A percentile compares a stretch with the other conserved stretches of the same genome.
phyloP scores from a whole-genome alignment of 2,888 invertebrate species.

The Dastarcus helophoroides region DNA sequence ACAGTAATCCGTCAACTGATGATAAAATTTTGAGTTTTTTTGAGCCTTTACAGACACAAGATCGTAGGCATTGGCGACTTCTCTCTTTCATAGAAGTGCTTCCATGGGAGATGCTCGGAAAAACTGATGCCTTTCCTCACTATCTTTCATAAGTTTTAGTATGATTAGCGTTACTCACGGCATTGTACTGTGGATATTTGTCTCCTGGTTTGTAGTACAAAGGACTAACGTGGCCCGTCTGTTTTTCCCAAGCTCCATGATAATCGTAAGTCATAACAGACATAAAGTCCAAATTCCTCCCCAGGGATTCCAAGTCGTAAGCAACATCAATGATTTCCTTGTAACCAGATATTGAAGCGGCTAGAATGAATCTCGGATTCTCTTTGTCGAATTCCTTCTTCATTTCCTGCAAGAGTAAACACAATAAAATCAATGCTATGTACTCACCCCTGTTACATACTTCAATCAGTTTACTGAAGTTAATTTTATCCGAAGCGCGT shows the following conservation, averaged over 20 bases:
- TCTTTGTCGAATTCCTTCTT: conserved; percentile 50
- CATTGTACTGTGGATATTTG: conserved; percentile 62
- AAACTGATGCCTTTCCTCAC: too few species aligned
- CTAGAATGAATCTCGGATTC: conserved; percentile 57
- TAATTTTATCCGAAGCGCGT: conserved; percentile 62
- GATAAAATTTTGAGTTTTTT: too few species aligned
- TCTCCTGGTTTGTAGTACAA: conserved; percentile 55
- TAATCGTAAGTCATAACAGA: conserved; percentile 84
- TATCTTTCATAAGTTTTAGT: too few species aligned
- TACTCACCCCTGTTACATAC: conserved; percentile 34
- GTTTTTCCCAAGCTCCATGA: conserved; percentile 78
- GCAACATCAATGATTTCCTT: conserved; percentile 81
- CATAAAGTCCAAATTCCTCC: conserved; percentile 62
- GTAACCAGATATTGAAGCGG: conserved; percentile 79
- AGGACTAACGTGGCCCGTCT: conserved; percentile 73
- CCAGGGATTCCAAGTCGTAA: conserved; percentile 65
- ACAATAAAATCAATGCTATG: not conserved
- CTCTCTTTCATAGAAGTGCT: too few species aligned
- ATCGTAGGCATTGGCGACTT: too few species aligned
- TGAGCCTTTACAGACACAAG: conserved; percentile 2
- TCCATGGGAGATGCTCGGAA: too few species aligned
- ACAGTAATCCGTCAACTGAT: too few species aligned
- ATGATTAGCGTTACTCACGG: conserved; percentile 51
- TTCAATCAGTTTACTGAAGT: conserved; percentile 63
- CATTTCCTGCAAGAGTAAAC: conserved; percentile 44